Conservation (phyloP, 2,797 vertebrate species). For the Centroberyx gerrardi region DNA sequence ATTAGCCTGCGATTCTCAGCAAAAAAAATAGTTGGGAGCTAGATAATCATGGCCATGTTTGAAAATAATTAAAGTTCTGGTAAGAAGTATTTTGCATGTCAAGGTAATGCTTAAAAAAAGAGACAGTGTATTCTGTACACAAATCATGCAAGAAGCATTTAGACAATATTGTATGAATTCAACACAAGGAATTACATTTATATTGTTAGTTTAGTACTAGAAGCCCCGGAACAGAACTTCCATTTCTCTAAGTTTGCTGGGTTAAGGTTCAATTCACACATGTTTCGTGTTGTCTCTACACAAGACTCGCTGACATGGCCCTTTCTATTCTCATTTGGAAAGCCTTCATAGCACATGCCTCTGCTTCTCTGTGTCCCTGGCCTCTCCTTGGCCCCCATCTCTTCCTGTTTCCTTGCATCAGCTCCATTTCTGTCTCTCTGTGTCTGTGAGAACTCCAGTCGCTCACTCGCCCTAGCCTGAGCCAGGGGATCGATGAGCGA, state of each 20-base stretch:
- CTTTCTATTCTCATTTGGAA: constrained; percentile 69
- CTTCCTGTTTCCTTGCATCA: constrained; percentile 78
- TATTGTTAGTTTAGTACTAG: constrained; percentile 21
- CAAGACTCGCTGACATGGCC: constrained; percentile 66
- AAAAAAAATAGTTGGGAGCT: constrained; percentile 52
- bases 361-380: constrained; percentile 74
- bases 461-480: constrained; percentile 51
- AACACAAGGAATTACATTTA: constrained; percentile 5
- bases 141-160: constrained; percentile 1
- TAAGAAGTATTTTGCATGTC: constrained; percentile 41
- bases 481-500: constrained; percentile 81
- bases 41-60: constrained; percentile 45
- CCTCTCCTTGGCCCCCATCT: constrained; percentile 81
- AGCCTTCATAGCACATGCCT: constrained; percentile 63
- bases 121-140: constrained; percentile 1
- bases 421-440: constrained; percentile 76
- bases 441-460: constrained; percentile 65
- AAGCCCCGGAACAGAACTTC: constrained; percentile 22
- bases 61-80: constrained; percentile 55
- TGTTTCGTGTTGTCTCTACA: constrained; percentile 47
- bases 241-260: constrained; percentile 44
- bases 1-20: constrained; percentile 49
- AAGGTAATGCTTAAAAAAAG: constrained; percentile 31
- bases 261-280: constrained; percentile 72
- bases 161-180: background rate